A percentile compares a stretch with the other conserved stretches of the same genome.
phyloP scores from a whole-genome alignment of 1,140 invertebrate species.

The Tenebrio molitor region DNA sequence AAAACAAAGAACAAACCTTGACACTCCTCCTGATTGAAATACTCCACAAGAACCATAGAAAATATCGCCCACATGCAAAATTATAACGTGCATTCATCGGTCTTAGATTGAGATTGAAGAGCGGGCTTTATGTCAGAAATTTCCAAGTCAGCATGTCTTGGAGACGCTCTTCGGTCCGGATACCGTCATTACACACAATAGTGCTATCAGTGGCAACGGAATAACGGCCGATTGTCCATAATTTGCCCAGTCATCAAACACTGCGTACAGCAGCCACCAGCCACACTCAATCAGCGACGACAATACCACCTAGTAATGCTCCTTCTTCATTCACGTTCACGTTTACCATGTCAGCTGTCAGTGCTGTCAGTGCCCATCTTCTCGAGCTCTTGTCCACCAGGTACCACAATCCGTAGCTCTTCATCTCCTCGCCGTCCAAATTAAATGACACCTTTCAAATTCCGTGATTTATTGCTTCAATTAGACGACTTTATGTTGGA shows the following conservation, averaged over 20 bases:
- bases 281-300: slow-evolving; percentile 45
- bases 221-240: slow-evolving; percentile 48
- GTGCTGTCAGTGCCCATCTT: slow-evolving; percentile 24
- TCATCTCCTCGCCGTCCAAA: background rate
- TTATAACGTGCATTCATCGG: slow-evolving; percentile 11
- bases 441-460: slow-evolving; percentile 21
- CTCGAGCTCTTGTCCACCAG: slow-evolving; percentile 1
- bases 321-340: slow-evolving; percentile 47
- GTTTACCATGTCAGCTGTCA: slow-evolving; percentile 48
- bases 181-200: slow-evolving; percentile 39
- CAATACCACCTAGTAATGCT: slow-evolving; percentile 48
- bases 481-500: background rate
- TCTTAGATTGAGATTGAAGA: slow-evolving; percentile 19
- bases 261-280: slow-evolving; percentile 39
- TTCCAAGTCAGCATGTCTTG: slow-evolving; percentile 44
- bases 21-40: background rate
- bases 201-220: slow-evolving; percentile 47
- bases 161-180: slow-evolving; percentile 9
- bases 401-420: too few relatives aligned
- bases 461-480: slow-evolving; percentile 3
- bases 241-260: slow-evolving; percentile 47
- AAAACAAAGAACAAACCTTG: too few relatives aligned
- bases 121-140: slow-evolving; percentile 24
- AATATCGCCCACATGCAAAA: slow-evolving; percentile 37
- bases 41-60: background rate